Evolutionary conservation across 2,888 invertebrate genomes (phyloP).

Genomic region (Chrysina gloriosa): DNA sequence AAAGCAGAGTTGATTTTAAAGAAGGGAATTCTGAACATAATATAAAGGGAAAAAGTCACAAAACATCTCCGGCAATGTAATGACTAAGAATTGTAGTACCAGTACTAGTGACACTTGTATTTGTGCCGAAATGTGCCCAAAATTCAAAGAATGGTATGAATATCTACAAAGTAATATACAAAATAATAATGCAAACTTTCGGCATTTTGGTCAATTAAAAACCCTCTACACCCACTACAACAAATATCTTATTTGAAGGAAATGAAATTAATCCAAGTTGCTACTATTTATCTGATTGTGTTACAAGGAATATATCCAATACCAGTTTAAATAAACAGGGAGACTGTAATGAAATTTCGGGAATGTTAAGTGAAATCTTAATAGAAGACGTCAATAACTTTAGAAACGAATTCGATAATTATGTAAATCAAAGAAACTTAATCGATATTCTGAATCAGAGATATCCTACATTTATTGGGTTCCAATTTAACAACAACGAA

Average conservation of each 20-base stretch:
- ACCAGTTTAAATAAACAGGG: background rate
- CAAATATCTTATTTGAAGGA: background rate
- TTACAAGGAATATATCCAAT: background rate
- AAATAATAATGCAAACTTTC: background rate
- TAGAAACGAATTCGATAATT: slow-evolving; percentile 1
- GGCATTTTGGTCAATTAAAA: background rate
- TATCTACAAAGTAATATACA: slow-evolving; percentile 24
- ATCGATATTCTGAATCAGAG: slow-evolving; percentile 34
- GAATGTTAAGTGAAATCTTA: slow-evolving; percentile 25
- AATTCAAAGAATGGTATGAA: slow-evolving; percentile 41
- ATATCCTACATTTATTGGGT: slow-evolving; percentile 41
- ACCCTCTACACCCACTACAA: background rate
- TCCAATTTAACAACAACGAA: slow-evolving; percentile 29
- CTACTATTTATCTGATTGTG: background rate
- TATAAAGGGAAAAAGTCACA: background rate
- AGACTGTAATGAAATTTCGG: slow-evolving; percentile 21
- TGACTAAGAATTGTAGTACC: slow-evolving; percentile 31
- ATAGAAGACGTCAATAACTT: background rate
- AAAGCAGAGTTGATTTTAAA: slow-evolving; percentile 5
- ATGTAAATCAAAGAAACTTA: background rate
- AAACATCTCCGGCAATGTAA: background rate
- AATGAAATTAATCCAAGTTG: background rate
- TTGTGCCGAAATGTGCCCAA: slow-evolving; percentile 35
- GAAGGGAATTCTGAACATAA: background rate
- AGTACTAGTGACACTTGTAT: slow-evolving; percentile 39